Conservation (phyloP, 2,888 invertebrate genomes). For the Cosmorhoe ocellata region DNA sequence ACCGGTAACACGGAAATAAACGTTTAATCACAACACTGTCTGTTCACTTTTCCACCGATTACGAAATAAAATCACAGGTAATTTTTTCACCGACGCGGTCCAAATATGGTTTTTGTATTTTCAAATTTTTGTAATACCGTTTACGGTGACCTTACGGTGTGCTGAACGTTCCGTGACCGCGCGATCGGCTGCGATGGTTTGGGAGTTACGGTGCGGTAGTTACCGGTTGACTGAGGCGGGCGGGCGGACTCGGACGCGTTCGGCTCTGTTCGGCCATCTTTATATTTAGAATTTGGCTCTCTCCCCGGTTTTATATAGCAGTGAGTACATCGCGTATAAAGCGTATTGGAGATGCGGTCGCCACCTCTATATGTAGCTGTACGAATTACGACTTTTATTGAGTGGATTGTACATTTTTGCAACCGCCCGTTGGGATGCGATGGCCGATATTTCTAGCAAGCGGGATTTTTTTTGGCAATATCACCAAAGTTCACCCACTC, state of each 20-base stretch:
- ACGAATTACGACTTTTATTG: slow-evolving; percentile 80
- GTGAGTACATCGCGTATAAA: slow-evolving; percentile 81
- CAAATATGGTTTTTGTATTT: slow-evolving; percentile 52
- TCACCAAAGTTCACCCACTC: slow-evolving; percentile 47
- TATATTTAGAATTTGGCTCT: slow-evolving; percentile 86
- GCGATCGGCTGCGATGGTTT: slow-evolving; percentile 67
- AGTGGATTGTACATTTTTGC: slow-evolving; percentile 77
- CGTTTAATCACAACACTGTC: slow-evolving; percentile 65
- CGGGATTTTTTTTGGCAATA: slow-evolving; percentile 54
- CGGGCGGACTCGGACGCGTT: slow-evolving; percentile 71
- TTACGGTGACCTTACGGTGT: slow-evolving; percentile 43
- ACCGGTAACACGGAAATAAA: slow-evolving; percentile 68
- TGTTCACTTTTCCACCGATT: slow-evolving; percentile 65
- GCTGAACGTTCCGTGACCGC: slow-evolving; percentile 68
- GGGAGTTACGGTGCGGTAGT: slow-evolving; percentile 75
- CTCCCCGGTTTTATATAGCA: slow-evolving; percentile 83
- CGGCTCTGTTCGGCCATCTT: slow-evolving; percentile 74
- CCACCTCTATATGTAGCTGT: slow-evolving; percentile 69
- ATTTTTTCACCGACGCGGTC: slow-evolving; percentile 53
- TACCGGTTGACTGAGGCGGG: slow-evolving; percentile 79
- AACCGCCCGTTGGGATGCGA: slow-evolving; percentile 54
- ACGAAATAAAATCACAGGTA: slow-evolving; percentile 57
- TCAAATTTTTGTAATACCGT: slow-evolving; percentile 46
- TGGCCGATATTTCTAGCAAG: slow-evolving; percentile 56
- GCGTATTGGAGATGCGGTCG: slow-evolving; percentile 79